Evolutionary conservation across 2,113 vertebrate species (phyloP), one percentile per base, ranked within the genome.

Genomic region (Clarias macrocephalus): DNA sequence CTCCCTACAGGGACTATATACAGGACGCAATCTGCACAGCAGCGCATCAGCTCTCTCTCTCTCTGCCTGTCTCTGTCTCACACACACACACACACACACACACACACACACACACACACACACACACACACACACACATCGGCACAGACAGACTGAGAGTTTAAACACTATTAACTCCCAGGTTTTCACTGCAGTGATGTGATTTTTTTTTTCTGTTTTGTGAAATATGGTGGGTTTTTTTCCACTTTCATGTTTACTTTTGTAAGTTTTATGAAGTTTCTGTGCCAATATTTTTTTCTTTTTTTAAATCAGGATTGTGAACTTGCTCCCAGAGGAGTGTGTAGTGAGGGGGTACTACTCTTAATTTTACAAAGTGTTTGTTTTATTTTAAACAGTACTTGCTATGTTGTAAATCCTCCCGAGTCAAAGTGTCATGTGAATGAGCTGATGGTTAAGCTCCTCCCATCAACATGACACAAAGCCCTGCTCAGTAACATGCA

Each of bases 1-100:
- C 4, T 66, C n/a, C 66, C 66, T 70, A 73, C 79, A 75, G 79
- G 77, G 80, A 8, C n/a, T 8, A 33, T 84, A 54, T 70, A 81
- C 68, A 85, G 89, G 85, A 90, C 59, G 15, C 76, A 37, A 1
- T 72, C 2, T 16, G 30, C 68, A 72, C 30, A 37, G 30, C 68
- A 21, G 30, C 8, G 7, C 33, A 21, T 42, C 8, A 37, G 30
- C 62, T 62, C 19, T 23, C 59, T 60, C 59, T 66, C 60, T 21
- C 18, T 21, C 59, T 60, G n/a, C n/a, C 59, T 66, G 21, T 60
- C 18, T 21, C 59, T 60, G 18, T 42, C 42, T 42, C 37, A 3
- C 42, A 1, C 59, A 19, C 16, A 5, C 56, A 57, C 60, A 62
- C 60, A 23, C 19, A 23, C 60, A 62, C 60, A 62, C 63, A 28